Conservation (phyloP, 2,797 vertebrate species). For the Danio aesculapii region DNA sequence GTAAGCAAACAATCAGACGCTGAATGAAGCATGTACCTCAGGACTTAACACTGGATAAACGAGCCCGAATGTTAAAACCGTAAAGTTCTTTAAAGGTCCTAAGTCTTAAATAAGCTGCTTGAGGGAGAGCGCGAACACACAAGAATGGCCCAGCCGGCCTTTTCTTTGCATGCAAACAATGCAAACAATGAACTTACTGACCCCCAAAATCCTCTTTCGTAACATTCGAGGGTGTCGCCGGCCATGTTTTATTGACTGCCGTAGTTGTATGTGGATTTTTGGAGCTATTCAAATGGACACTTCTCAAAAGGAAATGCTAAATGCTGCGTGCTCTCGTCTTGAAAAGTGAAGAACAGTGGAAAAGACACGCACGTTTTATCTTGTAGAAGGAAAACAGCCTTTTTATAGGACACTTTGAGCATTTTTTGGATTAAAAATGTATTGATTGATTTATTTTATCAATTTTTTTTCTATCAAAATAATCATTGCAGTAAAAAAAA, state of each 20-base stretch:
- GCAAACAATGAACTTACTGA: conserved; percentile 75
- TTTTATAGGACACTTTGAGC: not conserved
- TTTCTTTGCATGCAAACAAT: conserved; percentile 74
- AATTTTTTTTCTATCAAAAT: no score
- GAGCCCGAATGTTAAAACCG: conserved; percentile 41
- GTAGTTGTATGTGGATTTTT: conserved; percentile 65
- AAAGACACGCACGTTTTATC: not conserved
- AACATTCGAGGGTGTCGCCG: conserved; percentile 67
- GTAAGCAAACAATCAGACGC: conserved; percentile 44
- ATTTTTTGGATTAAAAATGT: no score
- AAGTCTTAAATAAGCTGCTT: conserved; percentile 57
- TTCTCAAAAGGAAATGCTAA: conserved; percentile 27
- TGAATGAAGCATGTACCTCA: conserved; percentile 48
- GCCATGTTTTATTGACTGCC: conserved; percentile 73
- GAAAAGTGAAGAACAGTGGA: conserved; percentile 16
- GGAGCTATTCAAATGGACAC: conserved; percentile 60
- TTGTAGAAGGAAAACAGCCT: not conserved
- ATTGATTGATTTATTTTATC: no score
- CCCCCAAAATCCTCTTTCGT: conserved; percentile 73
- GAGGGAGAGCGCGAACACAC: conserved; percentile 57
- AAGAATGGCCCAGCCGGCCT: conserved; percentile 75
- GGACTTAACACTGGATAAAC: conserved; percentile 45
- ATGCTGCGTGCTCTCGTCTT: conserved; percentile 9
- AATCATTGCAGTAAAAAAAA: no score
- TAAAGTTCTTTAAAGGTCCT: conserved; percentile 49